These are phyloP conservation scores for Toxotes chatareus DNA, from an alignment of 2,113 vertebrate species.

Conservation along the genomic window DNA sequence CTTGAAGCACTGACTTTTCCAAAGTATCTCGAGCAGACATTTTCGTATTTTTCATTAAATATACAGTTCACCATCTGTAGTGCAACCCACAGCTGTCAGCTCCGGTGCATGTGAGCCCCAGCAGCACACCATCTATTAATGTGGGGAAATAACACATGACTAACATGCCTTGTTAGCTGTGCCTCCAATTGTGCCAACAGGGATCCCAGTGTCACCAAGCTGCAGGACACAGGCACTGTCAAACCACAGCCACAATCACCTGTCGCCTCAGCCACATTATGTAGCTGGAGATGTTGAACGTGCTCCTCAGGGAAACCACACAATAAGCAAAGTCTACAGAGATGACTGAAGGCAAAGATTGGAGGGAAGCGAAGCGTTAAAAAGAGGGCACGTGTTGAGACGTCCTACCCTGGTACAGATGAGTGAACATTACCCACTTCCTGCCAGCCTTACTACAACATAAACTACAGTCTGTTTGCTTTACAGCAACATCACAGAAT, in stretches of 20 bases:
- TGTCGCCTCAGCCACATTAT: slow-evolving; percentile 19
- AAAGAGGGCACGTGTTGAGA: slow-evolving; percentile 34
- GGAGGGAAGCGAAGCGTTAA: slow-evolving; percentile 36
- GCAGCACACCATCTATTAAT: neutral
- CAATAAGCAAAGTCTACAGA: slow-evolving; percentile 28
- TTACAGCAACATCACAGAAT: neutral
- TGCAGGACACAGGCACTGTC: slow-evolving; percentile 27
- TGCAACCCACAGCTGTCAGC: neutral
- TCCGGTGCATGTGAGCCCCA: neutral
- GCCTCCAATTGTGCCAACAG: neutral
- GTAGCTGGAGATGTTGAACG: neutral
- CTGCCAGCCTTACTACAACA: slow-evolving; percentile 6
- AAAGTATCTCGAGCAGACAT: neutral
- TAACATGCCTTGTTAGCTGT: neutral
- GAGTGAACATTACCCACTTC: slow-evolving; percentile 35
- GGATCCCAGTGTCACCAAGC: slow-evolving; percentile 3
- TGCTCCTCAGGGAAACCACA: slow-evolving; percentile 14
- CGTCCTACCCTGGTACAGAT: slow-evolving; percentile 14
- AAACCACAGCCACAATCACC: slow-evolving; percentile 16
- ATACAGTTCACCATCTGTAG: neutral
- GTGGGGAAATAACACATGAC: neutral
- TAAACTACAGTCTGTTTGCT: neutral
- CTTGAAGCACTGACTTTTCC: neutral
- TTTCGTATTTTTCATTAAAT: slow-evolving; percentile 18
- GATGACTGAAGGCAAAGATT: slow-evolving; percentile 42